These are phyloP conservation scores for Coracopsis vasa DNA, from an alignment of 2,113 vertebrate species.

Conservation along the genomic window DNA sequence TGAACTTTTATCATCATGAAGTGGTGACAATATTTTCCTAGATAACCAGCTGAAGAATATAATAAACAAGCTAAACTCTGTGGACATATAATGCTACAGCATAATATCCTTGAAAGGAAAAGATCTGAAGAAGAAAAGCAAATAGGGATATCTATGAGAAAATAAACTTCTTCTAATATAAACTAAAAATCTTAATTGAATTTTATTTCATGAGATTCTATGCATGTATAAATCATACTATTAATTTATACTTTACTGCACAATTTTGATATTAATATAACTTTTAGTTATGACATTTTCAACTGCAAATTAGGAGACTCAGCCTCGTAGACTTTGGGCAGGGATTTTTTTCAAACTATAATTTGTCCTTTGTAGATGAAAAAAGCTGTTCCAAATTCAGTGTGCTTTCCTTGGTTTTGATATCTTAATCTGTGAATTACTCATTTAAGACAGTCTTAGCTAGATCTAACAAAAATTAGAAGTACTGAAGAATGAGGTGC, in stretches of 20 bases:
- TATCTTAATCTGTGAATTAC: not conserved
- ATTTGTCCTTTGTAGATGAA: not conserved
- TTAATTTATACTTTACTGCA: not conserved
- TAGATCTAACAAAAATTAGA: not conserved
- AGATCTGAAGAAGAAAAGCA: not conserved
- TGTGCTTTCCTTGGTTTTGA: not conserved
- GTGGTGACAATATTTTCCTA: not conserved
- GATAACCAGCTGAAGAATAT: not conserved
- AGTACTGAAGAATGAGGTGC: not conserved
- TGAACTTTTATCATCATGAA: not conserved
- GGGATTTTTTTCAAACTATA: not conserved
- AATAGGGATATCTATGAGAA: not conserved
- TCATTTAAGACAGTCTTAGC: not conserved
- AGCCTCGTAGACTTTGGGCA: not conserved
- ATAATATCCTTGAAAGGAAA: not conserved
- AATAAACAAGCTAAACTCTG: not conserved
- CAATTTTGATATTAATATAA: not conserved
- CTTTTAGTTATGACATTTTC: not conserved
- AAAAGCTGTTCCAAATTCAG: not conserved
- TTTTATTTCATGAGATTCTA: not conserved
- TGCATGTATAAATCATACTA: not conserved
- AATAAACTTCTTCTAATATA: not conserved
- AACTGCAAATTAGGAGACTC: not conserved
- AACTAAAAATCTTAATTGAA: not conserved
- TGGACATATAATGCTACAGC: not conserved